These are phyloP conservation scores for Siniperca chuatsi DNA, from an alignment of 2,113 vertebrate species.

Conservation along the genomic window DNA sequence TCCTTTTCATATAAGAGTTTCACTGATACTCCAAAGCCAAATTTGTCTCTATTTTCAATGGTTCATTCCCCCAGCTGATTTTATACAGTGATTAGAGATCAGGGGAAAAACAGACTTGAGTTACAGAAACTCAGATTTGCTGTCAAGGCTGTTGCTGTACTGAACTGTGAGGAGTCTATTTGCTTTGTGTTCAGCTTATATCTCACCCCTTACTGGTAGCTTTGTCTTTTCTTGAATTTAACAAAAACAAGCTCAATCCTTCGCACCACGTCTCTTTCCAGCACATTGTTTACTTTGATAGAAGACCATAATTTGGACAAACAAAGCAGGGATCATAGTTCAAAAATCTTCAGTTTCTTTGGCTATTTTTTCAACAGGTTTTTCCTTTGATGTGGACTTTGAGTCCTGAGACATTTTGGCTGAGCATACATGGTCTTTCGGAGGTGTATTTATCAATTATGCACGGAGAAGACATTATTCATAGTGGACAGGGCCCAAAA, in stretches of 20 bases:
- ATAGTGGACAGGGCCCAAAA: not conserved
- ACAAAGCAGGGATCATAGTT: not conserved
- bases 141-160: constrained; percentile 29
- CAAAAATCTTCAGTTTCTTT: not conserved
- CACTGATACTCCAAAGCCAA: not conserved
- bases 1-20: constrained; percentile 4
- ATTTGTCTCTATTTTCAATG: not conserved
- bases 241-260: not conserved
- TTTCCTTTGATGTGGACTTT: not conserved
- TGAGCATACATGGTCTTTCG: not conserved
- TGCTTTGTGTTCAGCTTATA: constrained; percentile 21
- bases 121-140: constrained; percentile 33
- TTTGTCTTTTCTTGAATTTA: not conserved
- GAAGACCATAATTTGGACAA: not conserved
- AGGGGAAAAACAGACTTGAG: constrained; percentile 2
- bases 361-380: not conserved
- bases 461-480: not conserved
- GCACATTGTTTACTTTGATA: not conserved
- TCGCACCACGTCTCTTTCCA: not conserved
- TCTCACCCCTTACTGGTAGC: constrained; percentile 5
- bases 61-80: not conserved
- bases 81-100: not conserved
- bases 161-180: constrained; percentile 30
- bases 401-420: not conserved
- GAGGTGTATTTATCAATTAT: constrained; percentile 1